phyloP scores from a whole-genome alignment of 2,113 vertebrate species.

The Sialia sialis region DNA sequence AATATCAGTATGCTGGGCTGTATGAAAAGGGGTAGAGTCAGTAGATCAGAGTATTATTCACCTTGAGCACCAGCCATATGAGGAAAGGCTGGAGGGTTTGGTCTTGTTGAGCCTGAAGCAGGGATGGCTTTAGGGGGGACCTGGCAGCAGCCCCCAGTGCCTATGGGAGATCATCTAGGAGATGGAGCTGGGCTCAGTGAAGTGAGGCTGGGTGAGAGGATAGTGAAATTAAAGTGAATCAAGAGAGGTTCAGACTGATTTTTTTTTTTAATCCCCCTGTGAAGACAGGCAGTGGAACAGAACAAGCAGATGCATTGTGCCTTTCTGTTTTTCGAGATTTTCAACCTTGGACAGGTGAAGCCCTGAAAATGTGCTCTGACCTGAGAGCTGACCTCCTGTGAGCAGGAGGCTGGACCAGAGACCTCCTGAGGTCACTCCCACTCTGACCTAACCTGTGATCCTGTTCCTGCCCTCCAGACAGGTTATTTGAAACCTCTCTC shows the following conservation, averaged over 20 bases:
- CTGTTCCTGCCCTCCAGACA: not conserved
- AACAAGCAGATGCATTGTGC: not conserved
- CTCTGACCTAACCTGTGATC: not conserved
- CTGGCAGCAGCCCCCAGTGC: not conserved
- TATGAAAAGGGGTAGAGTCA: not conserved
- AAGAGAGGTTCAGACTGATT: not conserved
- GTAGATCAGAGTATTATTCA: not conserved
- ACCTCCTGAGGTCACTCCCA: not conserved
- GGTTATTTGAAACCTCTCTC: not conserved
- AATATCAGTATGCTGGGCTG: not conserved
- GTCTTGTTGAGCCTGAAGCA: not conserved
- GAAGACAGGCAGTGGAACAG: not conserved
- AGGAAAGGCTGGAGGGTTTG: not conserved
- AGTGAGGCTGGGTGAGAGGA: not conserved
- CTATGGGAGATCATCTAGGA: not conserved
- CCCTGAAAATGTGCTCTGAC: not conserved
- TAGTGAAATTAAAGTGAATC: not conserved
- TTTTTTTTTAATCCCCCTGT: not conserved
- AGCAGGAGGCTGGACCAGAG: not conserved
- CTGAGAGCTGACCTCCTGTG: not conserved
- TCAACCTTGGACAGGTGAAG: not conserved
- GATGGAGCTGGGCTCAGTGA: not conserved
- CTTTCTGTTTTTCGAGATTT: not conserved
- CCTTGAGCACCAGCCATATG: not conserved
- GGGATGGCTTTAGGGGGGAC: not conserved